Base-by-base conservation (phyloP, 2,888 invertebrate species). In the Uloborus plumipes region DNA sequence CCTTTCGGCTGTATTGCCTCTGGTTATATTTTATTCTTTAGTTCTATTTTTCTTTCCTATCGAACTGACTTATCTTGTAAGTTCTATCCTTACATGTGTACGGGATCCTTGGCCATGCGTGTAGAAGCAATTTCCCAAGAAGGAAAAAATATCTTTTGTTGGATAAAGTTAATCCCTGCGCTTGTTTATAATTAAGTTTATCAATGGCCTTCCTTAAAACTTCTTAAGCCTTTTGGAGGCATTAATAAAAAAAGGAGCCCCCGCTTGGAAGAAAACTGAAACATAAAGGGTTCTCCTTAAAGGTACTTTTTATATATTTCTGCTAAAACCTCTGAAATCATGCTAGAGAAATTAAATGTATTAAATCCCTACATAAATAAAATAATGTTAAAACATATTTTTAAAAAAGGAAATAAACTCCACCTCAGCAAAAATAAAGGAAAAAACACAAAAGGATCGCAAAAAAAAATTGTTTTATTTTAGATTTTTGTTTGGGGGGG, bases 181-280 rank as follows among this genome's bases (percentile, higher is more conserved):
- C 71, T 71, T 50, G 49, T n/a, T 71, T 61, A 61, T 61, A 71
- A 71, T 50, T 49, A 61, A 70, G 22, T 59, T 59, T 71, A 61
- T 59, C 22, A 59, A 61, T 71, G 59, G 58, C 47, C 13, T 26
- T 50, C 31, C 69, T 55, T 58, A 31, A 69, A 69, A 69, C n/a
- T 20, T 59, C 61, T 50, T 59, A 61, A 61, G 26, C 49, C 50
- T 9, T 49, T 61, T 0, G n/a, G 16, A 16, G 9, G 16, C 20
- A 18, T 55, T 15, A 16, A 58, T 59, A 59, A 70, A 69, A 55
- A 26, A 9, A 18, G 16, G 26, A 20, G 26, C 11, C 53, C 16
- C 7, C 1, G 11, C 9, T 39, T 1, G 39, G 39, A 7, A 11
- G 39, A 39, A 9, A 39, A 39, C 39, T 6, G 9, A 39, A 39